These are phyloP conservation scores for Salmo trutta DNA, from an alignment of 2,797 vertebrate species.

Conservation along the genomic window DNA sequence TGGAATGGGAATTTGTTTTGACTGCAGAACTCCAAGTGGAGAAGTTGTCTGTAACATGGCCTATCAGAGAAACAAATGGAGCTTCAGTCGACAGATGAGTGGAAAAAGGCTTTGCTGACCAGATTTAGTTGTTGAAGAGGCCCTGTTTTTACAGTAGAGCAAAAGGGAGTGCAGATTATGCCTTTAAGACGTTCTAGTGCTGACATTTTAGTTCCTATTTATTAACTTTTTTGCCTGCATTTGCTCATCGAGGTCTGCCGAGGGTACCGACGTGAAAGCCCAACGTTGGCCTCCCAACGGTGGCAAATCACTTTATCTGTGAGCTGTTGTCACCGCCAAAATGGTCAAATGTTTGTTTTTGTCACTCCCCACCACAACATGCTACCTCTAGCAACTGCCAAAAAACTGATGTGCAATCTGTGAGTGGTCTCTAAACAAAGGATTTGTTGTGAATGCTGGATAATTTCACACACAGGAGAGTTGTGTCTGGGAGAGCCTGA, in stretches of 20 bases:
- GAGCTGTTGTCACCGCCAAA: slow-evolving; percentile 28
- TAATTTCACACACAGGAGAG: slow-evolving; percentile 23
- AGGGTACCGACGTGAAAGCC: slow-evolving; percentile 45
- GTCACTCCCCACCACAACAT: slow-evolving; percentile 29
- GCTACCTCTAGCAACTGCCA: slow-evolving; percentile 38
- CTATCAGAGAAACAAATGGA: slow-evolving; percentile 63
- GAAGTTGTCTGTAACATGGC: slow-evolving; percentile 63
- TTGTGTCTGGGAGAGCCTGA: neutral
- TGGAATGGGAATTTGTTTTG: slow-evolving; percentile 57
- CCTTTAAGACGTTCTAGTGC: slow-evolving; percentile 59
- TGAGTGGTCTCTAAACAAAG: slow-evolving; percentile 17
- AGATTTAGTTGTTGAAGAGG: slow-evolving; percentile 64
- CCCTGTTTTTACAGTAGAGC: slow-evolving; percentile 55
- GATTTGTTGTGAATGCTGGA: slow-evolving; percentile 31
- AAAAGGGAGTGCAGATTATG: slow-evolving; percentile 43
- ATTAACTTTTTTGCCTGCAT: slow-evolving; percentile 41
- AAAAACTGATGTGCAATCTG: slow-evolving; percentile 38
- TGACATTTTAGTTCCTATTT: slow-evolving; percentile 76
- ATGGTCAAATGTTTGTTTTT: slow-evolving; percentile 45
- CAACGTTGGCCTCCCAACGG: slow-evolving; percentile 22
- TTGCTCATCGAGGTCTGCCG: slow-evolving; percentile 49
- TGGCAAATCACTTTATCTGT: slow-evolving; percentile 17
- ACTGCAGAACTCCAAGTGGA: slow-evolving; percentile 48
- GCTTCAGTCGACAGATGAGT: slow-evolving; percentile 34
- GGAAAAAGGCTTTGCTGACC: slow-evolving; percentile 47